Evolutionary conservation across 2,888 invertebrate genomes (phyloP), one percentile per base, ranked within the genome.

Genomic region (Pristionchus mayeri): DNA sequence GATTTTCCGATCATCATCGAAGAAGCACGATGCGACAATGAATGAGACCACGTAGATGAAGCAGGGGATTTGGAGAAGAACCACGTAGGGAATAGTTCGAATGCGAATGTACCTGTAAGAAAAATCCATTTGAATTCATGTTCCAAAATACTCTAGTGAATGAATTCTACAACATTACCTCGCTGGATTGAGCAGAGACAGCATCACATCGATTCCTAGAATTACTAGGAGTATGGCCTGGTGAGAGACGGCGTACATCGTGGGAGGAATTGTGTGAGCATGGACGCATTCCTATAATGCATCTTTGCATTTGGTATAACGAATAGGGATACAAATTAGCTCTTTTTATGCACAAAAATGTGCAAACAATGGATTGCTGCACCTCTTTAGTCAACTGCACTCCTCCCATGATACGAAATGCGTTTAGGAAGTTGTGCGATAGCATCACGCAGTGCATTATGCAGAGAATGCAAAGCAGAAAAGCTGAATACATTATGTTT

Each of bases 171-270:
- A n/a, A 2, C 21, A 13, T 3, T 4, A 76, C 76, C 27, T 50
- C 6, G 48, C 44, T 1, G 76, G 76, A 16, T 48, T 48, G 3
- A 76, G 3, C 9, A 76, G 13, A 1, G 76, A 76, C 2, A 76
- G 13, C 24, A 48, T 27, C 16, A 76, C 76, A 76, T 76, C 76
- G 24, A 76, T 7, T 0, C 76, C 76, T 0, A 76, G 48, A 16
- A 76, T 24, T 3, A 76, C 27, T 21, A 48, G 48, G 44, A 76
- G 76, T 11, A 76, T 76, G 13, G 76, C 48, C 48, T 76, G 76
- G 48, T 76, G 76, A 18, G 48, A 48, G 27, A 76, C 76, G 3
- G 76, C 76, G 21, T 76, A 76, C 27, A 76, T 76, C 24, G 76
- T 50, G 44, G 76, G 76, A 76, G 76, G 76, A 24, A 76, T 24